These are phyloP conservation scores for Lochmaea crataegi DNA, from an alignment of 2,888 invertebrate species.

Conservation along the genomic window DNA sequence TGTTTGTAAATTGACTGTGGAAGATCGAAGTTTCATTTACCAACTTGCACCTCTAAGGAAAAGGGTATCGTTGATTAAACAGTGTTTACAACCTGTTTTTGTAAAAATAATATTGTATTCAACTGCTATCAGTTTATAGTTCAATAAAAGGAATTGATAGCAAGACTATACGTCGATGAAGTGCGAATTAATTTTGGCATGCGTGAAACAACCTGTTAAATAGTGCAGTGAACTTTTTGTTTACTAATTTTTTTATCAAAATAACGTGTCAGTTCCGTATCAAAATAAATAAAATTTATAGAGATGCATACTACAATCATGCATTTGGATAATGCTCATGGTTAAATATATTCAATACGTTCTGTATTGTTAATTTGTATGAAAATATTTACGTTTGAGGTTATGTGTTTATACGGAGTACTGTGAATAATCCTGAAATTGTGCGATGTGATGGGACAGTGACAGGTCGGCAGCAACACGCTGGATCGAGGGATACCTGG, in stretches of 20 bases:
- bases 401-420: slow-evolving; percentile 48
- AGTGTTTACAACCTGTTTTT: slow-evolving; percentile 46
- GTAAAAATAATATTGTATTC: slow-evolving; percentile 22
- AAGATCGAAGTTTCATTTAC: slow-evolving; percentile 35
- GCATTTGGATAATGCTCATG: slow-evolving; percentile 37
- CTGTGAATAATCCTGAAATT: slow-evolving; percentile 39
- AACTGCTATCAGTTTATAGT: slow-evolving; percentile 27
- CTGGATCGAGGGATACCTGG: slow-evolving; percentile 66
- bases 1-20: slow-evolving; percentile 46
- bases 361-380: slow-evolving; percentile 21
- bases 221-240: slow-evolving; percentile 60
- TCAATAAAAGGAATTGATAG: slow-evolving; percentile 28
- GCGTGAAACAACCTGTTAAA: slow-evolving; percentile 60
- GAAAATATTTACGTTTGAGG: slow-evolving; percentile 36
- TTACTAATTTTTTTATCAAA: slow-evolving; percentile 48
- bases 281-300: slow-evolving; percentile 19
- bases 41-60: slow-evolving; percentile 23
- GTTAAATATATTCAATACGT: slow-evolving; percentile 3
- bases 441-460: slow-evolving; percentile 57
- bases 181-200: slow-evolving; percentile 36
- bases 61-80: slow-evolving; percentile 31
- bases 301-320: slow-evolving; percentile 30
- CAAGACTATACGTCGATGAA: slow-evolving; percentile 18
- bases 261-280: slow-evolving; percentile 11
- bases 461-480: slow-evolving; percentile 56